phyloP scores from a whole-genome alignment of 2,888 invertebrate genomes.

The Dorcus parallelipipedus region DNA sequence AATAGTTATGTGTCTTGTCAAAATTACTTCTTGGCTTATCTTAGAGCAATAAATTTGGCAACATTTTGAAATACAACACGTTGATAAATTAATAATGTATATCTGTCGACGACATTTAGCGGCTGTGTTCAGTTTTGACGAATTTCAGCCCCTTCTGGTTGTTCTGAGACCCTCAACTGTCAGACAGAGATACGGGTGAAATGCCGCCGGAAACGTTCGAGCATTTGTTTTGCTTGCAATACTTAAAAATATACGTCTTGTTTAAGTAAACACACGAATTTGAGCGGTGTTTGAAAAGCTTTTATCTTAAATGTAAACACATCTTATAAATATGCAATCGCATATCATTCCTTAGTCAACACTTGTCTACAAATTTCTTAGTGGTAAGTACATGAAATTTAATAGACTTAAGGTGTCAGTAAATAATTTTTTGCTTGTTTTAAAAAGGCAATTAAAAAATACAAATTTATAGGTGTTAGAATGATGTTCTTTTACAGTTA shows the following conservation, averaged over 20 bases:
- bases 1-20: too few species aligned
- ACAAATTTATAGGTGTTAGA: too few species aligned
- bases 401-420: too few species aligned
- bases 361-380: too few species aligned
- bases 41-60: too few species aligned
- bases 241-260: constrained; percentile 24
- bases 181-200: constrained; percentile 9
- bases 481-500: too few species aligned
- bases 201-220: constrained; percentile 13
- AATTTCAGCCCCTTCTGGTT: constrained; percentile 14
- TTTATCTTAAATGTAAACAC: background rate
- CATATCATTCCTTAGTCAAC: too few species aligned
- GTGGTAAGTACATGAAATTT: too few species aligned
- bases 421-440: too few species aligned
- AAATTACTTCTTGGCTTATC: too few species aligned
- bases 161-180: background rate
- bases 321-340: background rate
- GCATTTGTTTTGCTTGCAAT: constrained; percentile 26
- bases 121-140: constrained; percentile 23
- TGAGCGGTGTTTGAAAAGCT: constrained; percentile 7
- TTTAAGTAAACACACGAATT: constrained; percentile 16
- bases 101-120: constrained; percentile 29
- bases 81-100: constrained; percentile 6
- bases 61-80: background rate
- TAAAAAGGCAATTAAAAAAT: too few species aligned